Percentiles rank a stretch among this genome's conserved stretches.
Evolutionary conservation across 2,113 vertebrate species (phyloP).

Genomic region (Pan paniscus): DNA sequence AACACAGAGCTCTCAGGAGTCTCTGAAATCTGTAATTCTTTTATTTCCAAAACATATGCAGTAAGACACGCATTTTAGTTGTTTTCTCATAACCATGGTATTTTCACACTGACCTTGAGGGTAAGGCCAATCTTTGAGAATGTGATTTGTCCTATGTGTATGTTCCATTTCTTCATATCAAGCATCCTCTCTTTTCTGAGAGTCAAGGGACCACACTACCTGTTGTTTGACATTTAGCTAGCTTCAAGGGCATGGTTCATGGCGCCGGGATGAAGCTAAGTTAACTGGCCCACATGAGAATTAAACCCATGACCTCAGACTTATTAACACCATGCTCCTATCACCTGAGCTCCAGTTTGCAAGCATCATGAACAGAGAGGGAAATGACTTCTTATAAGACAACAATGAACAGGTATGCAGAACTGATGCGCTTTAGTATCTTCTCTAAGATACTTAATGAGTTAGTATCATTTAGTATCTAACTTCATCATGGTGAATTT

Average conservation of each 20-base stretch:
- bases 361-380: accelerated
- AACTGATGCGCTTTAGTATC: too few species aligned
- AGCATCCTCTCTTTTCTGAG: background rate
- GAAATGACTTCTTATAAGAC: background rate
- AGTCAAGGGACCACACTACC: background rate
- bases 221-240: background rate
- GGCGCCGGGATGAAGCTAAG: background rate
- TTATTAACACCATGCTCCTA: background rate
- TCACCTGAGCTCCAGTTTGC: background rate
- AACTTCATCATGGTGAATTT: background rate
- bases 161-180: background rate
- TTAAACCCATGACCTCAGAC: background rate
- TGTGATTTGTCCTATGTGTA: background rate
- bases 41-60: background rate
- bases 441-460: background rate
- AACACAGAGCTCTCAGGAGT: background rate
- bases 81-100: background rate
- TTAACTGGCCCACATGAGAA: background rate
- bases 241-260: background rate
- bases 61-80: background rate
- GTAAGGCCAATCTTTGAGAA: background rate
- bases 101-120: background rate
- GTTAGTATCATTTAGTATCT: too few species aligned
- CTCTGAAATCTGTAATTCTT: background rate
- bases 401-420: accelerated